These are phyloP conservation scores for Neofelis nebulosa DNA, from an alignment of 2,113 vertebrate species.

Conservation along the genomic window DNA sequence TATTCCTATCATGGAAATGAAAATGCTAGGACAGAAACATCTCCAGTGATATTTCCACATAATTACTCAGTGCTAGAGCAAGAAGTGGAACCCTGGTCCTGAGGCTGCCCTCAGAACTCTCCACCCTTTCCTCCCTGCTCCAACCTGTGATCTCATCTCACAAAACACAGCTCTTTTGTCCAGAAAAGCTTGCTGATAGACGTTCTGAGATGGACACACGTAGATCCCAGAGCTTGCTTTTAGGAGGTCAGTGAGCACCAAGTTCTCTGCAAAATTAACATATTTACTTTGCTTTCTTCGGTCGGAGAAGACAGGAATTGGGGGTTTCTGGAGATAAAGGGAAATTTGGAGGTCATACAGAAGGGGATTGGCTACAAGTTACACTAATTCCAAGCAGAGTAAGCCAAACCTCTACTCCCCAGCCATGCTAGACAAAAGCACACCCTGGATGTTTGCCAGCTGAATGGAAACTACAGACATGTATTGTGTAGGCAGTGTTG, in stretches of 20 bases:
- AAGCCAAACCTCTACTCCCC: neutral
- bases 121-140: neutral
- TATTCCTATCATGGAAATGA: neutral
- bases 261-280: neutral
- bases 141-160: neutral
- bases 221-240: neutral
- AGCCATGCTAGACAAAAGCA: neutral
- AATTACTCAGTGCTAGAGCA: accelerated
- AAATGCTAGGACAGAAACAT: neutral
- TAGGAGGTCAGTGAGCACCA: neutral
- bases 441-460: neutral
- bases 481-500: neutral
- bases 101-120: neutral
- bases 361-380: neutral
- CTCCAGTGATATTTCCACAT: neutral
- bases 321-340: neutral
- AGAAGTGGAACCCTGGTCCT: accelerated
- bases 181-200: neutral
- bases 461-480: neutral
- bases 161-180: neutral
- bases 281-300: neutral
- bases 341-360: neutral
- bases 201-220: neutral
- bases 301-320: neutral
- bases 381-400: neutral